Percentiles rank a stretch among this genome's conserved stretches.
Evolutionary conservation across 2,113 vertebrate species (phyloP).

Genomic region (Cochlearius cochlearius): DNA sequence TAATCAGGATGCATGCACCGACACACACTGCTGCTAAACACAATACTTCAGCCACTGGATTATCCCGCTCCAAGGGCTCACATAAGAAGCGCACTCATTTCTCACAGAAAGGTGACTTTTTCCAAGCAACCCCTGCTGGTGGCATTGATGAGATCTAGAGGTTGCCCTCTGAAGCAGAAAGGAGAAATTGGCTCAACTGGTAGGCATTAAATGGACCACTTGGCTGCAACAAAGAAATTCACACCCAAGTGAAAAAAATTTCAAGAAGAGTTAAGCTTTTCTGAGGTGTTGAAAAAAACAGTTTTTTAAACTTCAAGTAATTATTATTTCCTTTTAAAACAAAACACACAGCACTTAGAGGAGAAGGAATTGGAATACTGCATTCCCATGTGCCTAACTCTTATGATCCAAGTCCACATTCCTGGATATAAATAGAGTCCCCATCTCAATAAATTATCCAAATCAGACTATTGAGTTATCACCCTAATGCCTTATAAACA

Average conservation of each 20-base stretch:
- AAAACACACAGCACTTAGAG: not conserved
- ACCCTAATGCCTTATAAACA: not conserved
- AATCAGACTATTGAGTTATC: not conserved
- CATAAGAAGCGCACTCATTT: not conserved
- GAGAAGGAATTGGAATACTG: not conserved
- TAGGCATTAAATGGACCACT: not conserved
- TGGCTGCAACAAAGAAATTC: not conserved
- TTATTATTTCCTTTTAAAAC: not conserved
- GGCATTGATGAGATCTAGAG: not conserved
- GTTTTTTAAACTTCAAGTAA: not conserved
- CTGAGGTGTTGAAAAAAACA: not conserved
- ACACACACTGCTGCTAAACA: not conserved
- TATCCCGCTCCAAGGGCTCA: not conserved
- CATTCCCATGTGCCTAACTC: not conserved
- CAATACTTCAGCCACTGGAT: not conserved
- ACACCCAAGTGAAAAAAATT: not conserved
- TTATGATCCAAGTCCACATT: fast-evolving
- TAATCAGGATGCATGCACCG: not conserved
- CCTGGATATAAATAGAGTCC: not conserved
- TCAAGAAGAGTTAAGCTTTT: not conserved
- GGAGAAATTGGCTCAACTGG: not conserved
- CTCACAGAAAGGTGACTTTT: not conserved
- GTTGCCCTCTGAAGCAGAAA: not conserved
- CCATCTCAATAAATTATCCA: not conserved
- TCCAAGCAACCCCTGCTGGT: not conserved